phyloP scores from a whole-genome alignment of 1,140 invertebrate species.

The Lepidurus packardi region DNA sequence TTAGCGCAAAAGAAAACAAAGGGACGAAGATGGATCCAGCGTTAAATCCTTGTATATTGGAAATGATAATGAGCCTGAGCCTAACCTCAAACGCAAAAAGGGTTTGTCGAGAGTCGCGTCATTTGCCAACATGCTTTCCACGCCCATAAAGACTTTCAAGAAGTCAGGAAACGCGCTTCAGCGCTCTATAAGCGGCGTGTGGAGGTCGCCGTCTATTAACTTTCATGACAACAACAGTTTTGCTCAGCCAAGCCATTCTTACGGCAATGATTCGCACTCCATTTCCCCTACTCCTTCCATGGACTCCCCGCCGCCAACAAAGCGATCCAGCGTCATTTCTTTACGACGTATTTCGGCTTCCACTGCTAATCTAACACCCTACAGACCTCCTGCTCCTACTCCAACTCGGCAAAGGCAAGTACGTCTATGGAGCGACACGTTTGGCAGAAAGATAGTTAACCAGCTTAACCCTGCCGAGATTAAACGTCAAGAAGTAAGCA shows the following conservation, averaged over 20 bases:
- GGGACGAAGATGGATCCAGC: slow-evolving; percentile 44
- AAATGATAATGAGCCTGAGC: slow-evolving; percentile 36
- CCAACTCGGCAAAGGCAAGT: slow-evolving; percentile 41
- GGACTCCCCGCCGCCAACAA: slow-evolving; percentile 40
- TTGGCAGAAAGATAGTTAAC: slow-evolving; percentile 31
- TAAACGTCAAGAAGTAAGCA: slow-evolving; percentile 43
- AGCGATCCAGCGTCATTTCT: slow-evolving; percentile 30
- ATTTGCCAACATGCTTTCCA: slow-evolving; percentile 42
- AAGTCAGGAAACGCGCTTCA: slow-evolving; percentile 41
- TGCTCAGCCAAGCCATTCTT: slow-evolving; percentile 32
- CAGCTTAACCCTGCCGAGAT: slow-evolving; percentile 41
- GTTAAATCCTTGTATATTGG: slow-evolving; percentile 43
- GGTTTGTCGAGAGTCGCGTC: slow-evolving; percentile 46
- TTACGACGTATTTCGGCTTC: slow-evolving; percentile 31
- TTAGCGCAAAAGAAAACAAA: slow-evolving; percentile 47
- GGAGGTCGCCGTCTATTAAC: slow-evolving; percentile 38
- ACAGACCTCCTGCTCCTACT: slow-evolving; percentile 31
- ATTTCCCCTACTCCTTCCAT: slow-evolving; percentile 33
- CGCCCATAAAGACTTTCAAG: slow-evolving; percentile 37
- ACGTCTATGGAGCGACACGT: slow-evolving; percentile 41
- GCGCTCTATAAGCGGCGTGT: slow-evolving; percentile 41
- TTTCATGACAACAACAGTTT: slow-evolving; percentile 40
- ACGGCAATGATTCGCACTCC: neutral
- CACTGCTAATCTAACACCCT: slow-evolving; percentile 33
- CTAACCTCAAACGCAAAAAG: slow-evolving; percentile 44